Evolutionary conservation across 30 jellyfish, hydroid and myxozoan genomes (phyloP).

Genomic region (Catostylus mosaicus): DNA sequence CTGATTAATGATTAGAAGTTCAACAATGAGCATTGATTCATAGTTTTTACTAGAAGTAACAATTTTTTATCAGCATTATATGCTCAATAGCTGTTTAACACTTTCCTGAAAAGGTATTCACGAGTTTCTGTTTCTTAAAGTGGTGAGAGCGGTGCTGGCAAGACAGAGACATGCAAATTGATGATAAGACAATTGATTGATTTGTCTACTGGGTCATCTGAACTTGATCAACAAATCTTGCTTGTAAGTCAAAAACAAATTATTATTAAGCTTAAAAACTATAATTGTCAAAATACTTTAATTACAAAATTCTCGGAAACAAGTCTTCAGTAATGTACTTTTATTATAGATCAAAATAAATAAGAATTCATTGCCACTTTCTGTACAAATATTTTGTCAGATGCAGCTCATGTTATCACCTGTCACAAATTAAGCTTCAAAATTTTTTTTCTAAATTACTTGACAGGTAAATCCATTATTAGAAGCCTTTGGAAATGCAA

Average conservation of each 20-base stretch:
- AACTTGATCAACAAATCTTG: slow-evolving; percentile 68
- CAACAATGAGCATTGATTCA: not conserved
- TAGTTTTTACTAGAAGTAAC: not conserved
- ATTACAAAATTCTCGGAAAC: too few species aligned
- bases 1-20: too few species aligned
- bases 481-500: slow-evolving; percentile 85
- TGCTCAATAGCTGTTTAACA: too few species aligned
- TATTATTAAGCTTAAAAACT: too few species aligned
- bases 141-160: slow-evolving; percentile 91
- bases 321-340: too few species aligned
- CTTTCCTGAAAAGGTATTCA: not conserved
- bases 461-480: slow-evolving; percentile 68
- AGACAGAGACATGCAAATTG: slow-evolving; percentile 67
- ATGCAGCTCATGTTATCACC: too few species aligned
- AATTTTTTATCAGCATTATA: not conserved
- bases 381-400: too few species aligned
- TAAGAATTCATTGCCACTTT: too few species aligned
- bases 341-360: too few species aligned
- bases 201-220: slow-evolving; percentile 68
- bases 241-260: slow-evolving; percentile 1
- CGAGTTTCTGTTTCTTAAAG: slow-evolving; percentile 5
- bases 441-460: not conserved
- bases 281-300: too few species aligned
- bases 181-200: slow-evolving; percentile 60
- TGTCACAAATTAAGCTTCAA: too few species aligned